These are phyloP conservation scores for Pseudorhiza aurosa DNA, from an alignment of 30 jellyfish, hydroid and myxozoan species.

Conservation along the genomic window DNA sequence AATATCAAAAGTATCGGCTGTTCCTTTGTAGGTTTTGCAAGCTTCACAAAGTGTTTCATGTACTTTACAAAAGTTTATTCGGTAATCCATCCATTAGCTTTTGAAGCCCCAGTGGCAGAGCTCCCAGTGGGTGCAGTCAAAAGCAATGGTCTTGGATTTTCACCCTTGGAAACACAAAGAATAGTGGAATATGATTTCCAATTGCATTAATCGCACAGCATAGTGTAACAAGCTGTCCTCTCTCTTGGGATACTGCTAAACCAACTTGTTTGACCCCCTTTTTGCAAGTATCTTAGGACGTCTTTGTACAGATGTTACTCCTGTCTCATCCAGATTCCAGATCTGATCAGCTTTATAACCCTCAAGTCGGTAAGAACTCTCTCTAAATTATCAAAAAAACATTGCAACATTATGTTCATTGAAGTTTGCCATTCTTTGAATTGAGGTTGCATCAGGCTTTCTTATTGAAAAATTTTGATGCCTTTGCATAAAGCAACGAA, in stretches of 20 bases:
- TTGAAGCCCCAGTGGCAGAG: constrained; percentile 38
- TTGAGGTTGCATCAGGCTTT: constrained; percentile 48
- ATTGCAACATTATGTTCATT: constrained; percentile 9
- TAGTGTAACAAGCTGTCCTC: constrained; percentile 55
- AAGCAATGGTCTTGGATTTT: constrained; percentile 18
- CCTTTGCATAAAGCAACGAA: constrained; percentile 2
- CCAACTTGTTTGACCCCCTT: constrained; percentile 66
- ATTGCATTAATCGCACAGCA: constrained; percentile 42
- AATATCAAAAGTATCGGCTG: constrained; percentile 31
- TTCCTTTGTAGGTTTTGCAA: constrained; percentile 34
- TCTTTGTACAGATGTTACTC: constrained; percentile 60
- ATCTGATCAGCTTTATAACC: constrained; percentile 28
- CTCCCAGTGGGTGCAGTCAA: constrained; percentile 42
- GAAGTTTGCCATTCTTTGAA: constrained; percentile 26
- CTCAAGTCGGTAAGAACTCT: neutral
- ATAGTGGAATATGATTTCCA: constrained; percentile 66
- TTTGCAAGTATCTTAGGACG: constrained; percentile 25
- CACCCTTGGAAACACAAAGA: constrained; percentile 43
- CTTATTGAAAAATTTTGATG: constrained; percentile 17
- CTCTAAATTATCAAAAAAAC: constrained; percentile 5
- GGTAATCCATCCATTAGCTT: constrained; percentile 58
- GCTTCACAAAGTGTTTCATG: constrained; percentile 32
- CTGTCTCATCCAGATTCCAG: constrained; percentile 49
- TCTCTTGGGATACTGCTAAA: constrained; percentile 26
- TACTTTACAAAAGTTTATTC: constrained; percentile 4